These are phyloP conservation scores for Cataglyphis livida DNA, from an alignment of 2,888 invertebrate genomes.

Conservation along the genomic window DNA sequence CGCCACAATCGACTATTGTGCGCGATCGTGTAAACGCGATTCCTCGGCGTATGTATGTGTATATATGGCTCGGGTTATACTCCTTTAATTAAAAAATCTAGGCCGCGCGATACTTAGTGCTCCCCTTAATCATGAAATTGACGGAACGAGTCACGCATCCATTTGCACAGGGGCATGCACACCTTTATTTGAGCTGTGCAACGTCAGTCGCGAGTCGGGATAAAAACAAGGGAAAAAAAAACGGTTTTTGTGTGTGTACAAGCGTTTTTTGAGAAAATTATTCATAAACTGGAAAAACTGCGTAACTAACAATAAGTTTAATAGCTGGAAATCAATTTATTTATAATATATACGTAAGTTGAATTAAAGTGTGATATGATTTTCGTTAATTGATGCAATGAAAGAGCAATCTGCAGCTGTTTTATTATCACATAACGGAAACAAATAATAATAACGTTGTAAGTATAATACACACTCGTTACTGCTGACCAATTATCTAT, in stretches of 20 bases:
- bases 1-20: not conserved
- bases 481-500: not conserved
- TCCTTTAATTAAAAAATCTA: slow-evolving; percentile 53
- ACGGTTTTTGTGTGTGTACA: not conserved
- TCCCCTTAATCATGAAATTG: slow-evolving; percentile 44
- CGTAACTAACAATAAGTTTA: no score
- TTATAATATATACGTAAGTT: not conserved
- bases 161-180: not conserved
- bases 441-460: not conserved
- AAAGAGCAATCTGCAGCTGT: not conserved
- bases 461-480: not conserved
- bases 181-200: slow-evolving; percentile 24
- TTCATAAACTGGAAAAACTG: not conserved
- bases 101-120: slow-evolving; percentile 37
- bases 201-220: not conserved
- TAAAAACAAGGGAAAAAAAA: not conserved
- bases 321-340: not conserved
- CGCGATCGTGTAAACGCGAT: slow-evolving; percentile 29
- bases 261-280: not conserved
- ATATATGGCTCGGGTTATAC: not conserved
- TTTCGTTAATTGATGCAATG: not conserved
- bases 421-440: not conserved
- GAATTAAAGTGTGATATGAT: not conserved
- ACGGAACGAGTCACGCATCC: slow-evolving; percentile 25
- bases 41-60: not conserved